A percentile compares a stretch with the other conserved stretches of the same genome.
phyloP scores from a whole-genome alignment of 2,113 vertebrate species.

The Otis tarda region DNA sequence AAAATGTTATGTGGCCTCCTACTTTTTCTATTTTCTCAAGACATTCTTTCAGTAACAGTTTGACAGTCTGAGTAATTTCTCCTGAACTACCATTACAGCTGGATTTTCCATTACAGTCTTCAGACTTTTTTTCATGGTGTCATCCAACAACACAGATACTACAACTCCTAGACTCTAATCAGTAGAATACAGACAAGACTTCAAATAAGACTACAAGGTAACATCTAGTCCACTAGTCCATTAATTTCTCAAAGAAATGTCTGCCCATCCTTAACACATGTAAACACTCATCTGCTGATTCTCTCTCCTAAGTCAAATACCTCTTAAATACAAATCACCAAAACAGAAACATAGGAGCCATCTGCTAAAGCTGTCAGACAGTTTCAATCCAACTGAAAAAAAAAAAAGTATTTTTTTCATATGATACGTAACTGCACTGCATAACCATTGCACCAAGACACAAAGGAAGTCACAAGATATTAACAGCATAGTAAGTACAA shows the following conservation, averaged over 20 bases:
- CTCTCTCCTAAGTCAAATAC: background rate
- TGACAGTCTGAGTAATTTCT: background rate
- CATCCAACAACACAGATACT: background rate
- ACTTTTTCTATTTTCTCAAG: background rate
- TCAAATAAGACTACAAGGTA: background rate
- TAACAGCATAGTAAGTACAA: background rate
- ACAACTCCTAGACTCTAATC: background rate
- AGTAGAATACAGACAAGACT: background rate
- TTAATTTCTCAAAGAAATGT: background rate
- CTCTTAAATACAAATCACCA: background rate
- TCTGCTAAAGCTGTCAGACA: background rate
- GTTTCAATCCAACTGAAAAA: background rate
- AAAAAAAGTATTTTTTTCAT: background rate
- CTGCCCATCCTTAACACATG: background rate
- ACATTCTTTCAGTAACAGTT: background rate
- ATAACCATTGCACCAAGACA: background rate
- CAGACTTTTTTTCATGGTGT: background rate
- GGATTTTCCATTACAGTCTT: background rate
- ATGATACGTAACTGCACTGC: background rate
- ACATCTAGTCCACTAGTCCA: background rate
- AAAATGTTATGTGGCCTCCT: background rate
- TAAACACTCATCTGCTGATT: background rate
- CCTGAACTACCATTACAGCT: background rate
- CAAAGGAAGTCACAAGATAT: background rate
- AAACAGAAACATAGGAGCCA: background rate